Conservation (phyloP, 2,888 invertebrate genomes). For the Balanococcus diminutus region DNA sequence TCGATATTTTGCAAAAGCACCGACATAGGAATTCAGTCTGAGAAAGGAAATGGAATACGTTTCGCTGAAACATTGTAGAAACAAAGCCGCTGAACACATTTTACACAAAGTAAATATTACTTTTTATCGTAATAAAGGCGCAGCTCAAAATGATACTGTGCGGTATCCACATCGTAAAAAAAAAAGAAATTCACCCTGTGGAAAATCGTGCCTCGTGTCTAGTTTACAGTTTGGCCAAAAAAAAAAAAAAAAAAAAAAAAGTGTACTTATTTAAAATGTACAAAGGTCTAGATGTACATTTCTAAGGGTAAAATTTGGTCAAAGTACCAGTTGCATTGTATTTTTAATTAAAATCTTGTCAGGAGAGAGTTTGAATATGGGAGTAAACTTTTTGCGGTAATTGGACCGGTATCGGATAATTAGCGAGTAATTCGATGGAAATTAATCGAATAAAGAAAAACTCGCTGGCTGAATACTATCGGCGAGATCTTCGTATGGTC, state of each 20-base stretch:
- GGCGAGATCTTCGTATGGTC: not conserved
- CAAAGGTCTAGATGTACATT: too few species aligned
- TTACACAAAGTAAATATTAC: conserved; percentile 35
- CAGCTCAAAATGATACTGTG: not conserved
- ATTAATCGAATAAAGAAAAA: conserved; percentile 23
- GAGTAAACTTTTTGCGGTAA: conserved; percentile 23
- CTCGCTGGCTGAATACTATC: not conserved
- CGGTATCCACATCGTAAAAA: not conserved
- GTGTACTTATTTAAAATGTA: not conserved
- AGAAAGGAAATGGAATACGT: conserved; percentile 37
- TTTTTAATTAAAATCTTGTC: conserved; percentile 13
- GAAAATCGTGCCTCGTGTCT: not conserved
- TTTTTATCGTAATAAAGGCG: conserved; percentile 37
- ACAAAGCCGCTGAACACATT: conserved; percentile 11
- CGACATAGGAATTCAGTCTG: conserved; percentile 1
- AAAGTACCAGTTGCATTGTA: conserved; percentile 19
- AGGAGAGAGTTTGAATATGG: not conserved
- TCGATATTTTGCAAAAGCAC: conserved; percentile 31
- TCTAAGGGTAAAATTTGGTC: not conserved
- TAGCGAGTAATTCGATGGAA: conserved; percentile 15
- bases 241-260: not conserved
- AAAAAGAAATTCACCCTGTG: not conserved
- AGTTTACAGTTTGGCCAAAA: not conserved
- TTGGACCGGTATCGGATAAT: not conserved
- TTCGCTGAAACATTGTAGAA: not conserved